These are phyloP conservation scores for Sylvicola cinctus DNA, from an alignment of 2,888 invertebrate genomes.

Conservation along the genomic window DNA sequence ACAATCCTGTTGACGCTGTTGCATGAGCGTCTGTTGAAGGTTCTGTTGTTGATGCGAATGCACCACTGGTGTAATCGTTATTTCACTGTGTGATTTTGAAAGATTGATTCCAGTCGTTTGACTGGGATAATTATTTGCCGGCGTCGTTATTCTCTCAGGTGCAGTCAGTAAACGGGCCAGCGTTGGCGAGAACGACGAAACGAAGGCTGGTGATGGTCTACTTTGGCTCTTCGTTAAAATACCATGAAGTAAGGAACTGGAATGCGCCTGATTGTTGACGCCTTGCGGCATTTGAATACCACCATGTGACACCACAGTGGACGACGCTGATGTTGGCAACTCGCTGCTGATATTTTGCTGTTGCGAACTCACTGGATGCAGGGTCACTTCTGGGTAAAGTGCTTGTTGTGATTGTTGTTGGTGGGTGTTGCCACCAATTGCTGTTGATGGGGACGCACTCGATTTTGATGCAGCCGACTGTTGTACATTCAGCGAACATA, in stretches of 20 bases:
- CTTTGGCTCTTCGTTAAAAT: constrained; percentile 61
- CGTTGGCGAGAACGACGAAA: constrained; percentile 55
- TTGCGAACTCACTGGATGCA: constrained; percentile 42
- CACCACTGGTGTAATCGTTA: constrained; percentile 36
- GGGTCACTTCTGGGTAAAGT: constrained; percentile 52
- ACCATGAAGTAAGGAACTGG: constrained; percentile 50
- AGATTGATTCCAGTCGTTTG: constrained; percentile 10
- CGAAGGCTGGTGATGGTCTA: constrained; percentile 17
- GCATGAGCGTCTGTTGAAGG: not conserved
- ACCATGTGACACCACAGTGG: constrained; percentile 18
- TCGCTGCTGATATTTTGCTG: constrained; percentile 1
- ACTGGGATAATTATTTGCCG: constrained; percentile 1
- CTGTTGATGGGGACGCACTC: not conserved
- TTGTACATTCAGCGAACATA: constrained; percentile 2
- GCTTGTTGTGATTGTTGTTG: not conserved
- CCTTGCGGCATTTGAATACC: no score
- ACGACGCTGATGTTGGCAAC: constrained; percentile 11
- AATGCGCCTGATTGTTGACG: no score
- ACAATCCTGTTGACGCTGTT: not conserved
- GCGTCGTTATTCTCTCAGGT: constrained; percentile 24
- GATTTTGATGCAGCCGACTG: constrained; percentile 3
- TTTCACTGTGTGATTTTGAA: constrained; percentile 35
- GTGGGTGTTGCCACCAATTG: constrained; percentile 1
- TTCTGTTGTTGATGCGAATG: constrained; percentile 6
- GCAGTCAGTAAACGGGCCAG: constrained; percentile 61